A percentile compares a stretch with the other conserved stretches of the same genome.
phyloP scores from a whole-genome alignment of 2,113 vertebrate genomes.

The Cyprichromis sp. region DNA sequence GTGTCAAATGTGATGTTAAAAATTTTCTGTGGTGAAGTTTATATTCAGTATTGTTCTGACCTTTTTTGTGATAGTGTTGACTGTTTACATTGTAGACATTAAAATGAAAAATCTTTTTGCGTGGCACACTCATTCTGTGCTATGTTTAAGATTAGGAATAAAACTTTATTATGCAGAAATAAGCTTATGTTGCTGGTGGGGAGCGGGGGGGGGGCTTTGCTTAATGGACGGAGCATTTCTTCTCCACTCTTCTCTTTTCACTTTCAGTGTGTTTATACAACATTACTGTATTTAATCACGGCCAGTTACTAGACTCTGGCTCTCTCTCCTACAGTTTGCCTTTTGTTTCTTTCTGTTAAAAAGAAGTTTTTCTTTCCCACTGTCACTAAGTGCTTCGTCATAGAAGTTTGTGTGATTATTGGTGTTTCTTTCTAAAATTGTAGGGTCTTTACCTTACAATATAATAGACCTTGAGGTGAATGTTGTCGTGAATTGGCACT shows the following conservation, averaged over 20 bases:
- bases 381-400: accelerated
- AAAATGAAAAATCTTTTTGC: neutral
- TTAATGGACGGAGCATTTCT: neutral
- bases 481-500: neutral
- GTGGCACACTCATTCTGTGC: neutral
- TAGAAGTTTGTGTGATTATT: accelerated
- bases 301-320: neutral
- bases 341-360: neutral
- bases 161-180: neutral
- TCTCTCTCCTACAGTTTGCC: neutral
- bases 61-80: neutral
- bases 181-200: neutral
- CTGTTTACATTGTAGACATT: conserved; percentile 5
- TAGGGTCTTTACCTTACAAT: neutral
- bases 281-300: accelerated
- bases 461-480: neutral
- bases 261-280: neutral
- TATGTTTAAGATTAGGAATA: neutral
- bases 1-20: neutral
- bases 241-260: neutral
- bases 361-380: neutral
- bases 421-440: neutral
- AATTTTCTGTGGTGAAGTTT: neutral
- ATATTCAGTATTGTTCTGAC: neutral
- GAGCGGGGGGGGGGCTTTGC: accelerated